phyloP scores from a whole-genome alignment of 1,140 invertebrate genomes.

The Tribolium castaneum region DNA sequence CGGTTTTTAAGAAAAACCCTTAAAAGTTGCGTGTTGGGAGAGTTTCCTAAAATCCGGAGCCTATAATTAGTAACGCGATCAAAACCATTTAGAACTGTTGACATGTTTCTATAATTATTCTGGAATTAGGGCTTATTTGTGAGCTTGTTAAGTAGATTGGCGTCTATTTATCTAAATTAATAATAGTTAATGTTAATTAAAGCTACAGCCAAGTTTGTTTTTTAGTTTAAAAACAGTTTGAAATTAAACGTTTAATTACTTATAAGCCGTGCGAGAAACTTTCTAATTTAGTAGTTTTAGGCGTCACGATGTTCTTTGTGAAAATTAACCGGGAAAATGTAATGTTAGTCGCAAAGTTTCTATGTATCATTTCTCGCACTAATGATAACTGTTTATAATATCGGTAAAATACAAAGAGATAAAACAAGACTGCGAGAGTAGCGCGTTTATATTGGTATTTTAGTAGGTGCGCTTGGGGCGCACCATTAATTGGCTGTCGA shows the following conservation, averaged over 20 bases:
- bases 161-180: too few relatives aligned
- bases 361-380: background rate
- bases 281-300: background rate
- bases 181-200: too few relatives aligned
- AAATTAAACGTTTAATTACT: conserved; percentile 24
- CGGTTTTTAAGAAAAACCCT: too few relatives aligned
- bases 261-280: conserved; percentile 11
- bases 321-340: conserved; percentile 11
- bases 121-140: too few relatives aligned
- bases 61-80: too few relatives aligned
- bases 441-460: background rate
- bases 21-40: too few relatives aligned
- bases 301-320: background rate
- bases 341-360: background rate
- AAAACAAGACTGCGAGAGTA: background rate
- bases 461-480: background rate
- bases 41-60: too few relatives aligned
- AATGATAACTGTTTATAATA: background rate
- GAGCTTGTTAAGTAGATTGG: too few relatives aligned
- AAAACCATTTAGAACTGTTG: too few relatives aligned
- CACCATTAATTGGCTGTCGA: conserved; percentile 12
- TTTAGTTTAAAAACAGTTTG: conserved; percentile 17
- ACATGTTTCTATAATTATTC: too few relatives aligned
- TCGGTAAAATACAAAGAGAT: background rate
- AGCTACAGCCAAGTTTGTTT: background rate